Evolutionary conservation across 2,797 vertebrate species (phyloP), one percentile per base, ranked within the genome.

Genomic region (Peromyscus aztecus): DNA sequence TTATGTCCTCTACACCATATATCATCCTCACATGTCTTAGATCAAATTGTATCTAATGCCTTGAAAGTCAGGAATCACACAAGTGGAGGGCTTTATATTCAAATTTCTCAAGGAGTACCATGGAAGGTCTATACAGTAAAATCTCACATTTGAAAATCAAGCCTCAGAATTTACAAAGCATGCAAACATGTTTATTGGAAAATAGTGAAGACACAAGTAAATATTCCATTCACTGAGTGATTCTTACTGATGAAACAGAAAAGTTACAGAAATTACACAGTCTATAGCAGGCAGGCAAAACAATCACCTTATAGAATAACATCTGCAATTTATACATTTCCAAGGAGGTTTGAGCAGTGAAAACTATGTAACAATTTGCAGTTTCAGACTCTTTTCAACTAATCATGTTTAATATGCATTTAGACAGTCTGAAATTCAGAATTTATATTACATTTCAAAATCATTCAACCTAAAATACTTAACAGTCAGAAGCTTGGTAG

Each of bases 151-250:
- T 89, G 63, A 92, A 90, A 89, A 2, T 0, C 27, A 67, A 85
- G 55, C 55, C 69, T 96, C 75, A 90, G 87, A 94, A 16, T 23
- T 73, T 52, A 96, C 12, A 12, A 92, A 82, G 75, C 14, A 95
- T 92, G 37, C 46, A 67, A 69, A 84, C 14, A 6, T 83, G 43
- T 95, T n/a, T 87, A 37, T 75, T 61, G 43, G 43, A 87, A 37
- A 59, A 71, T 59, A 93, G 52, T 52, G 73, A 96, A 94, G 17
- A 27, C n/a, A 82, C 34, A 91, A 61, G 55, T 31, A 2, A 82
- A 80, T 63, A 71, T 73, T 94, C 89, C 77, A 96, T 67, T 94
- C 27, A 55, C 55, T 55, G 67, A 82, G 11, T 52, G 23, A 80
- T 92, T 82, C 65, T 34, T 80, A 73, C 10, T 59, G 46, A 61